Percentiles rank a stretch among this genome's conserved stretches.
Evolutionary conservation across 1,140 invertebrate species (phyloP).

Genomic region (Tribolium madens): DNA sequence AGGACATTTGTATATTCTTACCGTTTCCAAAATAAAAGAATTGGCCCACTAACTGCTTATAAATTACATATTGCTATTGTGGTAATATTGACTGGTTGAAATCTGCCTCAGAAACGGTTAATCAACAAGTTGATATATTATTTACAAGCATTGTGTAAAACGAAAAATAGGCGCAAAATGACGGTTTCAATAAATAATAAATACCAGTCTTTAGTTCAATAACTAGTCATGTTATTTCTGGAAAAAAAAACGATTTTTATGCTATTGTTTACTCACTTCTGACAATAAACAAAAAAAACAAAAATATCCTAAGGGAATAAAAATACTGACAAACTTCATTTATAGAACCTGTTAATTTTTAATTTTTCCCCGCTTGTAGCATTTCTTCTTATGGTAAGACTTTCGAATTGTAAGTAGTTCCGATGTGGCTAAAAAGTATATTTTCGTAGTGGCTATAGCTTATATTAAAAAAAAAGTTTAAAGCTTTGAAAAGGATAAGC

Average conservation of each 20-base stretch:
- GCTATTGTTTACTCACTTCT: not conserved
- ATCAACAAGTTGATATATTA: not conserved
- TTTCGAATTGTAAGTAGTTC: too few species aligned
- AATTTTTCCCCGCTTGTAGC: too few species aligned
- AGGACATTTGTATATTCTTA: constrained; percentile 12
- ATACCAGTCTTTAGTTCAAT: not conserved
- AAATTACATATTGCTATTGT: too few species aligned
- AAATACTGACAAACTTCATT: not conserved
- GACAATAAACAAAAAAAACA: not conserved
- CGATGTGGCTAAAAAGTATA: too few species aligned
- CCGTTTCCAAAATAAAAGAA: constrained; percentile 20
- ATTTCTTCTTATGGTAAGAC: too few species aligned
- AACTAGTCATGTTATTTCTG: not conserved
- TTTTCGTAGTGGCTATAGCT: too few species aligned
- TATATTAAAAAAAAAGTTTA: too few species aligned
- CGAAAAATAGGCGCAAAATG: not conserved
- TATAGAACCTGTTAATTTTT: too few species aligned
- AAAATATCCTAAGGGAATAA: not conserved
- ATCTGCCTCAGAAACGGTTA: not conserved
- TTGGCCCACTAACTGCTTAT: constrained; percentile 8
- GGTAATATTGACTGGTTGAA: too few species aligned
- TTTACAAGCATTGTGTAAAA: not conserved
- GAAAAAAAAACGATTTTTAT: not conserved
- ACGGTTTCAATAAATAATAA: not conserved
- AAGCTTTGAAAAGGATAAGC: too few species aligned